Evolutionary conservation across 2,888 invertebrate genomes (phyloP), one percentile per base, ranked within the genome.

Genomic region (Busseola fusca): DNA sequence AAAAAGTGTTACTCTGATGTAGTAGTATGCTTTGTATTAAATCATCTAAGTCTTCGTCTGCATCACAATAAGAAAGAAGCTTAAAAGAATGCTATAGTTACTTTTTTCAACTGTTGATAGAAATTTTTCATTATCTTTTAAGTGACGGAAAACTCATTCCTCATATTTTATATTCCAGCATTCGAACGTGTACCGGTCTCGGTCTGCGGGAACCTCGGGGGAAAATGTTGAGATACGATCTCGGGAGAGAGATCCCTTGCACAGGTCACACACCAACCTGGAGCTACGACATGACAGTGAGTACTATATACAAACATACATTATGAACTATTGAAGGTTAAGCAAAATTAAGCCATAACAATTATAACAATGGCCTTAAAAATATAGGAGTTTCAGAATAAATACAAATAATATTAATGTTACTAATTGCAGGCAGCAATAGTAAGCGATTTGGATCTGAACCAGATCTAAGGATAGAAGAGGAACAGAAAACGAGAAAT

Each of bases 381-480:
- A 34, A 16, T n/a, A n/a, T 34, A 7, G 7, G 7, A 7, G 1
- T 21, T 21, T 3, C 14, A n/a, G 4, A 57, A 56, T 30, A 30
- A 30, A 34, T 34, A 7, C 3, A 58, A 34, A 7, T 25, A 37
- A 30, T 30, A 30, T 21, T 30, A 30, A 21, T 27, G 3, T 48
- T n/a, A 48, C 6, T 48, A 12, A 18, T 63, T 93, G 3, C 90
- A 94, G 94, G 88, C 81, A 91, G 88, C 76, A 89, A 85, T 77
- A 94, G 90, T 73, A 97, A 97, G 90, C 94, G 96, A 83, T 97
- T 97, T 90, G 97, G 97, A 64, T 98, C 97, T 64, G 98, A 97
- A 88, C 98, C 98, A 27, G 97, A 98, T 91, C 93, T 98, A 52
- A 91, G 95, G 57, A 88, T 91, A 79, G 93, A 94, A 87, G 94